phyloP scores from a whole-genome alignment of 2,888 invertebrate species.

The Neoaliturus tenellus region DNA sequence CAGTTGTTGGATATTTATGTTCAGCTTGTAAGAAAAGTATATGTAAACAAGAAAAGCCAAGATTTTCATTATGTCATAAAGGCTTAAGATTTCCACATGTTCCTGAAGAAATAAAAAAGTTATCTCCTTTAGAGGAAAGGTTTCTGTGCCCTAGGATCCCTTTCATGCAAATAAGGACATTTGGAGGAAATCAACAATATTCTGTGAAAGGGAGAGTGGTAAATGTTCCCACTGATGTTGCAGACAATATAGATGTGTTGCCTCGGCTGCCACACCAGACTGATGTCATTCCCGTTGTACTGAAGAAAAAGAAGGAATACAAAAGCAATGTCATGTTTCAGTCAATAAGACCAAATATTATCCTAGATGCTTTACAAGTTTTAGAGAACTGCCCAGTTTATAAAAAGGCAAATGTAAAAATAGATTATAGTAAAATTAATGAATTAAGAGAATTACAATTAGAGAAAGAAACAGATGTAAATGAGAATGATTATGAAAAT shows the following conservation, averaged over 20 bases:
- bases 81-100: constrained; percentile 38
- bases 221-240: constrained; percentile 49
- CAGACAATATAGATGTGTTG: constrained; percentile 7
- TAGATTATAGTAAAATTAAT: not conserved
- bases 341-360: constrained; percentile 34
- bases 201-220: constrained; percentile 43
- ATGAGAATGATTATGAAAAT: constrained; percentile 2
- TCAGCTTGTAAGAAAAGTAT: constrained; percentile 18
- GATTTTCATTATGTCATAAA: not conserved
- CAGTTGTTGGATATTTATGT: constrained; percentile 14
- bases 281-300: constrained; percentile 13
- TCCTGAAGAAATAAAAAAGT: constrained; percentile 10
- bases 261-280: constrained; percentile 39
- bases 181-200: constrained; percentile 13
- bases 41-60: not conserved
- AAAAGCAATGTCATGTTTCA: constrained; percentile 19
- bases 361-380: constrained; percentile 34
- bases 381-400: constrained; percentile 12
- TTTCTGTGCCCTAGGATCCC: constrained; percentile 52
- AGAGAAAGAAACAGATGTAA: not conserved
- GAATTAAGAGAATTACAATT: not conserved
- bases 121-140: constrained; percentile 52
- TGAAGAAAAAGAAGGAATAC: constrained; percentile 14
- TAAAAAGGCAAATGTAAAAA: not conserved
- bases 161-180: constrained; percentile 50